Conservation (phyloP, 2,888 invertebrate genomes). For the Camptogramma bilineatum region DNA sequence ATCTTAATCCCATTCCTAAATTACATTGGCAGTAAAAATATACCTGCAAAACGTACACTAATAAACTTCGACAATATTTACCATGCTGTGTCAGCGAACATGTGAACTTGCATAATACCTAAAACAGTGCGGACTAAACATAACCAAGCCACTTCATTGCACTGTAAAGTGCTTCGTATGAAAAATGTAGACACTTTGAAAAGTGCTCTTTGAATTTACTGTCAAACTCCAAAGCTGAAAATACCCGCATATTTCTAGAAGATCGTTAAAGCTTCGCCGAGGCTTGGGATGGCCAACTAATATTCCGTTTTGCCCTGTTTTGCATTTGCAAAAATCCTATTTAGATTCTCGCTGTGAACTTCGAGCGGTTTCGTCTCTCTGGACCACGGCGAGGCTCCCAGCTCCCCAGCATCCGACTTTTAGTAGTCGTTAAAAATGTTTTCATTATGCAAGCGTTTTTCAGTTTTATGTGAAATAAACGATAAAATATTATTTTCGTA, state of each 20-base stretch:
- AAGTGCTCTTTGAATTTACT: constrained; percentile 13
- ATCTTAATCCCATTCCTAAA: background rate
- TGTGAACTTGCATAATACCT: background rate
- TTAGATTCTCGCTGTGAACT: constrained; percentile 47
- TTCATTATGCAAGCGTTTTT: background rate
- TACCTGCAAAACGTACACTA: background rate
- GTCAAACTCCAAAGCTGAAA: constrained; percentile 20
- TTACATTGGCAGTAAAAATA: background rate
- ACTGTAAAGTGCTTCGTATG: constrained; percentile 5
- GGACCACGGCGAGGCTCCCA: constrained; percentile 33
- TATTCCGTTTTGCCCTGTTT: constrained; percentile 43
- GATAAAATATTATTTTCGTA: background rate
- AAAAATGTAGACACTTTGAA: background rate
- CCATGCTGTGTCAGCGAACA: background rate
- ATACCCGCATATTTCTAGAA: constrained; percentile 33
- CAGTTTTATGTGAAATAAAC: background rate
- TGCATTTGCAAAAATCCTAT: constrained; percentile 49
- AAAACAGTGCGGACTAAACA: background rate
- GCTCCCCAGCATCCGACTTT: constrained; percentile 45
- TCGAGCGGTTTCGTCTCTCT: constrained; percentile 38
- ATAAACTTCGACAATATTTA: background rate
- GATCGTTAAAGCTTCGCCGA: constrained; percentile 34
- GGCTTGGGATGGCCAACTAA: constrained; percentile 49
- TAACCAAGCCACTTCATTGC: background rate
- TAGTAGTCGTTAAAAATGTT: background rate